These are phyloP conservation scores for Fukomys damarensis DNA, from an alignment of 2,113 vertebrate species.

Conservation along the genomic window DNA sequence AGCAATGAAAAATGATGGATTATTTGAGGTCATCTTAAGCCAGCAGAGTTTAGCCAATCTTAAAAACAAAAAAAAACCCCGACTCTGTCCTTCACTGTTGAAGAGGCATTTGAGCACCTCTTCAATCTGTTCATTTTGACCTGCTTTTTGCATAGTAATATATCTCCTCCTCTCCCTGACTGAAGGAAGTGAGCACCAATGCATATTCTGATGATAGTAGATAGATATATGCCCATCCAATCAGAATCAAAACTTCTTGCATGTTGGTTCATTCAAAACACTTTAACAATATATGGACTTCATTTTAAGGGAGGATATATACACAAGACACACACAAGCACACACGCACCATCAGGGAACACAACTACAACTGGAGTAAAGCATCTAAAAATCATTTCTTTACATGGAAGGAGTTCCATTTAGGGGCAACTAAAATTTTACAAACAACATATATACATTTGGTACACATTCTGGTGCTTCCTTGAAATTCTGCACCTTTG, in stretches of 20 bases:
- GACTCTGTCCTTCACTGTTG: background rate
- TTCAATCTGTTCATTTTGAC: background rate
- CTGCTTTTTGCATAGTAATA: background rate
- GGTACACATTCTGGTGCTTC: background rate
- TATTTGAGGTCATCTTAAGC: conserved; percentile 44
- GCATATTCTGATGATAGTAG: background rate
- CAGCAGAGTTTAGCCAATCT: background rate
- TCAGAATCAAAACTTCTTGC: background rate
- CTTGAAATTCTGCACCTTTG: background rate
- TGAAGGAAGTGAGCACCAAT: background rate
- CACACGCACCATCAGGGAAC: background rate
- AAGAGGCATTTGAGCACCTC: background rate
- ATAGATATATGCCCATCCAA: background rate
- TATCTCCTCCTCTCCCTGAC: background rate
- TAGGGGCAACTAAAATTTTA: background rate
- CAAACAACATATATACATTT: background rate
- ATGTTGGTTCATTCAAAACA: background rate
- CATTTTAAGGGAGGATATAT: background rate
- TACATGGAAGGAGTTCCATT: background rate
- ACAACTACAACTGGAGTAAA: background rate
- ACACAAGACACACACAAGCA: background rate
- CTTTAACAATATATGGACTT: background rate
- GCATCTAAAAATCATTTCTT: background rate
- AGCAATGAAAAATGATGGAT: conserved; percentile 49
- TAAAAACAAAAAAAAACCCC: background rate